Evolutionary conservation across 2,113 vertebrate species (phyloP), one percentile per base, ranked within the genome.

Genomic region (Sciurus niger): DNA sequence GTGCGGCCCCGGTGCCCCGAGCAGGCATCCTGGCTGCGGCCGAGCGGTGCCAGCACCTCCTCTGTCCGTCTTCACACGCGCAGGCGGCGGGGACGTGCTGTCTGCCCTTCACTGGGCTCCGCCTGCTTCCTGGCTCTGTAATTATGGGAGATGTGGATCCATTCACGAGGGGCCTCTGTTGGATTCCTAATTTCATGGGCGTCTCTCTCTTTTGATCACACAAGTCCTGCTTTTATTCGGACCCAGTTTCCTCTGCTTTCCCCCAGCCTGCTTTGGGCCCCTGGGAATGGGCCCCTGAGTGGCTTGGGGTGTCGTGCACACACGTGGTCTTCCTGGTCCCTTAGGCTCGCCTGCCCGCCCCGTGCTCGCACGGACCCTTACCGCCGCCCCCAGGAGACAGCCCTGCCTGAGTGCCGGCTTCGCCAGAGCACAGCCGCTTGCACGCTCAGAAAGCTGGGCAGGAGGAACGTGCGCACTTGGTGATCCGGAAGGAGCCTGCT

Each of bases 271-370:
- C 82, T 16, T 8, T 17, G 4, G 68, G 37, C 14, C 32, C 17
- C 43, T 8, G 43, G 88, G 51, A 48, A 46, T 0, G 0, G 17
- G 4, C 58, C 8, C 4, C 2, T 6, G 74, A 76, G n/a, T 18
- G 68, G 2, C 9, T 0, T 1, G 2, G 18, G 43, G 68, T 14
- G 0, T 1, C 12, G 4, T 4, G 4, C 1, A 2, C 10, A 43
- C 24, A 13, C 58, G 1, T 8, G 8, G 2, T 48, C 53, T 30
- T 37, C 14, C 37, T 8, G 11, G 24, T 28, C 60, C 58, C 24
- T 58, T 3, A 6, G 8, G 53, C 53, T 53, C 53, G 24, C 24
- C 20, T 63, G 16, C 65, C 30, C 6, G 10, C 25, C 51, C 74
- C 6, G 20, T 28, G 60, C 53, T 77, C 13, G 63, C 40, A 6